These are phyloP conservation scores for Lithophane socia DNA, from an alignment of 2,888 invertebrate species.

Conservation along the genomic window DNA sequence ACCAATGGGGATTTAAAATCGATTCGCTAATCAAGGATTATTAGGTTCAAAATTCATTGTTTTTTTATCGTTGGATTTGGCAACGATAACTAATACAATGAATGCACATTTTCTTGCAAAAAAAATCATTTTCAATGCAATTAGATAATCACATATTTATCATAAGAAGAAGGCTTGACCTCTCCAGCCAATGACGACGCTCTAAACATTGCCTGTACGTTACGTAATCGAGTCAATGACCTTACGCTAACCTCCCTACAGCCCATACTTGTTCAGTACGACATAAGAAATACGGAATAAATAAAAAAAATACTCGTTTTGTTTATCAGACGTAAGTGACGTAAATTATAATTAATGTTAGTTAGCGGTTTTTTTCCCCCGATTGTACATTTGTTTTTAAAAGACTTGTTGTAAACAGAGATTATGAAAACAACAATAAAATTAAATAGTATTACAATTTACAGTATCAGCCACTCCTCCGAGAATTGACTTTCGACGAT, in stretches of 20 bases:
- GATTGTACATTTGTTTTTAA: conserved; percentile 19
- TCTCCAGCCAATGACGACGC: neutral
- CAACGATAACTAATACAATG: neutral
- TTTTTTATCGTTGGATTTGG: too few relatives aligned
- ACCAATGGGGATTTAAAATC: conserved; percentile 18
- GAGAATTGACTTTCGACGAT: neutral
- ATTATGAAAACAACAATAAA: conserved; percentile 17
- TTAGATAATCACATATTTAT: neutral
- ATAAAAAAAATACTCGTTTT: neutral
- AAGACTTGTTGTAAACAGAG: conserved; percentile 24
- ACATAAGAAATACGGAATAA: too few relatives aligned
- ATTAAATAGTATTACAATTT: neutral
- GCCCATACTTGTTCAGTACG: neutral
- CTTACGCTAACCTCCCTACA: conserved; percentile 3
- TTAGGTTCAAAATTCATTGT: too few relatives aligned
- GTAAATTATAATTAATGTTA: conserved; percentile 3
- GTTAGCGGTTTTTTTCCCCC: conserved; percentile 2
- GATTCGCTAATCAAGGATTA: conserved; percentile 18
- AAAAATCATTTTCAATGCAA: neutral
- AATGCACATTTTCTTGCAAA: neutral
- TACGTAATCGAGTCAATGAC: conserved; percentile 26
- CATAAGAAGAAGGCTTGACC: neutral
- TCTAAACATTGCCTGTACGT: neutral
- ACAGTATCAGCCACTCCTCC: conserved; percentile 42
- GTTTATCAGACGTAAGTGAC: neutral